Percentiles rank a stretch among this genome's conserved stretches.
Evolutionary conservation across 2,888 invertebrate genomes (phyloP).

Genomic region (Cheilosia vernalis): DNA sequence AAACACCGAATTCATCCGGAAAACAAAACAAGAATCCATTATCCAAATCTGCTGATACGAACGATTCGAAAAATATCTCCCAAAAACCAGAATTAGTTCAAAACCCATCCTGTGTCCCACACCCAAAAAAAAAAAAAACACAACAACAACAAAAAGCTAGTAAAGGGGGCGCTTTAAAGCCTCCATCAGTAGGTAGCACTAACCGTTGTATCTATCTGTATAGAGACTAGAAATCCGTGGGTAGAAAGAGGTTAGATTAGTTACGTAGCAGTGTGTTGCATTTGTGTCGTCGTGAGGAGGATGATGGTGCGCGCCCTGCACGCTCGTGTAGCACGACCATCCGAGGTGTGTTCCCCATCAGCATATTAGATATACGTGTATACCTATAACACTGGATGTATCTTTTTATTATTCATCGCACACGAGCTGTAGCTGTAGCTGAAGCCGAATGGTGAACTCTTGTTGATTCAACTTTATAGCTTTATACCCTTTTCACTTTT

Average conservation of each 20-base stretch:
- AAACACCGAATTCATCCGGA: slow-evolving; percentile 3
- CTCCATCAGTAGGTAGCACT: slow-evolving; percentile 26
- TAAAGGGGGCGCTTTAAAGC: slow-evolving; percentile 28
- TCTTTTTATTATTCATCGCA: slow-evolving; percentile 54
- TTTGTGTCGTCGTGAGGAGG: slow-evolving; percentile 17
- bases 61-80: slow-evolving; percentile 20
- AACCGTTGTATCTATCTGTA: slow-evolving; percentile 16
- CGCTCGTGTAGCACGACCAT: neutral
- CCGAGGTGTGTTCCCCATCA: slow-evolving; percentile 36
- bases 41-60: slow-evolving; percentile 21
- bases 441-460: slow-evolving; percentile 19
- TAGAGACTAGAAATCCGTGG: slow-evolving; percentile 48
- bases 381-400: slow-evolving; percentile 13
- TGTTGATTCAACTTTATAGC: slow-evolving; percentile 35
- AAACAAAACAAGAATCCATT: slow-evolving; percentile 22
- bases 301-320: neutral
- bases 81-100: slow-evolving; percentile 52
- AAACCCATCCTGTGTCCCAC: slow-evolving; percentile 32
- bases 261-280: slow-evolving; percentile 18
- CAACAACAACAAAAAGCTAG: neutral
- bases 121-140: slow-evolving; percentile 1
- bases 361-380: neutral
- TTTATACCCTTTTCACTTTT: slow-evolving; percentile 14
- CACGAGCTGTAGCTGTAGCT: slow-evolving; percentile 7
- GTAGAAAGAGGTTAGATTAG: slow-evolving; percentile 33